These are phyloP conservation scores for Leiothrix lutea DNA, from an alignment of 2,113 vertebrate genomes.

Conservation along the genomic window DNA sequence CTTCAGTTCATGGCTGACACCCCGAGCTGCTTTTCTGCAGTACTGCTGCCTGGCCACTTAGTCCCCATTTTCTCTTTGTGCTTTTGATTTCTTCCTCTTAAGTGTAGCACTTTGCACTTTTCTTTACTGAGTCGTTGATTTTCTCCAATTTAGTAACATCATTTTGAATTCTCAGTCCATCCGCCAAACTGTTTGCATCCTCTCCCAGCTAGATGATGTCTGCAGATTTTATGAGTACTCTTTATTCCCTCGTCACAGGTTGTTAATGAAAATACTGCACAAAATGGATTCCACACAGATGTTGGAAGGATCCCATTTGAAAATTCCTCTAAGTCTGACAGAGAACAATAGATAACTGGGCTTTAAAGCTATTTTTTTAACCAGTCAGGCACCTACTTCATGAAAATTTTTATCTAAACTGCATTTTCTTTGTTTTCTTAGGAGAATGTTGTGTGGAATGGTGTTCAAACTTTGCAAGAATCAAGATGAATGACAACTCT, in stretches of 20 bases:
- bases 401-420: background rate
- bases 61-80: conserved; percentile 37
- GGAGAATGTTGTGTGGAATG: background rate
- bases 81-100: conserved; percentile 56
- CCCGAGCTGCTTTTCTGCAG: background rate
- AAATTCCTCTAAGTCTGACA: background rate
- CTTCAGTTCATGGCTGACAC: conserved; percentile 2
- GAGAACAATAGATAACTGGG: background rate
- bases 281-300: conserved; percentile 55
- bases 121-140: conserved; percentile 57
- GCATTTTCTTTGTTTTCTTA: background rate
- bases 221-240: conserved; percentile 64
- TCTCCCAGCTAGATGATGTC: conserved; percentile 62
- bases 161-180: conserved; percentile 62
- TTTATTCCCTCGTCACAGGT: conserved; percentile 65
- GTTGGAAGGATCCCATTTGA: background rate
- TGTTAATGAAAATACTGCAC: conserved; percentile 66
- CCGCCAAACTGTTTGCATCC: conserved; percentile 62
- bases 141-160: conserved; percentile 58
- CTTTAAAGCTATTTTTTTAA: conserved; percentile 16
- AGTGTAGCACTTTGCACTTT: conserved; percentile 50
- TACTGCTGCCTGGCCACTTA: conserved; percentile 1
- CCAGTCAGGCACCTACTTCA: background rate
- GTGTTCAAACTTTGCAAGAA: background rate
- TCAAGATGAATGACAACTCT: background rate